Evolutionary conservation across 2,888 invertebrate genomes (phyloP), one percentile per base, ranked within the genome.

Genomic region (Magallana nippona): DNA sequence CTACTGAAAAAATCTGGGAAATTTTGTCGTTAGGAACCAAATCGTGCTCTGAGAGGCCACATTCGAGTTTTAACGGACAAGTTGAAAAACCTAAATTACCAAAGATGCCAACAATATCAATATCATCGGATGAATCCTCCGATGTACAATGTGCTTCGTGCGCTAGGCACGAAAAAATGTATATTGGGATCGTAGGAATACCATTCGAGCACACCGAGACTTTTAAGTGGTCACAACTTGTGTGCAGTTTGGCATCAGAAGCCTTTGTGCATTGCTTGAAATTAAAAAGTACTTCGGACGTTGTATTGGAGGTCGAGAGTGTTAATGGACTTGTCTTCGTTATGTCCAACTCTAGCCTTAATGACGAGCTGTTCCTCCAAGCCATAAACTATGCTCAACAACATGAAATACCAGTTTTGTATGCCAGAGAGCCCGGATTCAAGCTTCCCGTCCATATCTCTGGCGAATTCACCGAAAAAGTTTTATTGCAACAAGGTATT

Each of bases 1-100:
- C 71, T 13, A 71, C 71, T 10, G 71, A 8, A 15, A 71, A 71
- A 71, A 71, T 71, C 71, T 71, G 71, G 71, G 71, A 71, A 22
- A 71, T 71, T 71, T 27, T 71, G 71, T 71, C 71, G 13, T 32
- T 71, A 27, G 71, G 71, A 27, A 71, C 32, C 1, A 71, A 22
- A 27, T 11, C 71, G 15, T 1, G 22, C 15, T 32, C 27, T 11
- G 22, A 15, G 27, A 71, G 17, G 32, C 27, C 71, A 27, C 71
- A 15, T 15, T 32, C 71, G 22, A 71, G 27, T 71, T 71, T 2
- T 2, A 13, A 71, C 32, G 32, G 22, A 71, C 71, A 19, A 63
- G 22, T 13, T 22, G 63, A 27, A 15, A 22, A 32, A 27, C 27
- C 27, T 3, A 22, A 71, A 71, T 15, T 17, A 27, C 32, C 27